A percentile compares a stretch with the other conserved stretches of the same genome.
Conservation (phyloP, 2,797 vertebrate genomes). For the Eospalax fontanierii region DNA sequence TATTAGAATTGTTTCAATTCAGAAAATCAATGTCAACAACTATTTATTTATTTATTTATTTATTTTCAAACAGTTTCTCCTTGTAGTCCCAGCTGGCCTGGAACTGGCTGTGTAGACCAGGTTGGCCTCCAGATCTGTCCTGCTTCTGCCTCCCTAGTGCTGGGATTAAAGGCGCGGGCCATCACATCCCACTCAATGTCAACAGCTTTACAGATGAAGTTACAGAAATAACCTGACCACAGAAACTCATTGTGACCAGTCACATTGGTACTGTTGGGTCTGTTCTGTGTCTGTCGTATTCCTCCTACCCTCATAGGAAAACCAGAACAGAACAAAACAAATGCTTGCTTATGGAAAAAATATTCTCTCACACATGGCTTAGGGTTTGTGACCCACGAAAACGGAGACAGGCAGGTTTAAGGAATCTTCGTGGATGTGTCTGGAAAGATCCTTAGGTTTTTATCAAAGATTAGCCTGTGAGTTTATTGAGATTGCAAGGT, state of each 20-base stretch:
- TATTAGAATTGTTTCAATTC: slow-evolving; percentile 51
- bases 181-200: too few species aligned
- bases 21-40: background rate
- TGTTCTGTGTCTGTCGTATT: background rate
- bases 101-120: too few species aligned
- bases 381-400: slow-evolving; percentile 13
- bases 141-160: too few species aligned
- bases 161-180: too few species aligned
- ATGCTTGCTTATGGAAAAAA: background rate
- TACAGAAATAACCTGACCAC: slow-evolving; percentile 12
- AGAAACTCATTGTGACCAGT: background rate
- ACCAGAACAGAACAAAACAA: background rate
- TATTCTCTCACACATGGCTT: background rate
- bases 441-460: slow-evolving; percentile 32
- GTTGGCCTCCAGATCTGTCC: too few species aligned
- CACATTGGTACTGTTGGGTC: background rate
- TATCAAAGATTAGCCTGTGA: background rate
- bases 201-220: background rate
- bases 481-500: background rate
- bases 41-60: too few species aligned
- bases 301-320: background rate
- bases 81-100: too few species aligned
- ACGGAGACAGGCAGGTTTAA: background rate
- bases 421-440: background rate
- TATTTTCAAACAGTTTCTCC: too few species aligned